These are phyloP conservation scores for Hirudinaria manillensis DNA, from an alignment of 2,888 invertebrate genomes.

Conservation along the genomic window DNA sequence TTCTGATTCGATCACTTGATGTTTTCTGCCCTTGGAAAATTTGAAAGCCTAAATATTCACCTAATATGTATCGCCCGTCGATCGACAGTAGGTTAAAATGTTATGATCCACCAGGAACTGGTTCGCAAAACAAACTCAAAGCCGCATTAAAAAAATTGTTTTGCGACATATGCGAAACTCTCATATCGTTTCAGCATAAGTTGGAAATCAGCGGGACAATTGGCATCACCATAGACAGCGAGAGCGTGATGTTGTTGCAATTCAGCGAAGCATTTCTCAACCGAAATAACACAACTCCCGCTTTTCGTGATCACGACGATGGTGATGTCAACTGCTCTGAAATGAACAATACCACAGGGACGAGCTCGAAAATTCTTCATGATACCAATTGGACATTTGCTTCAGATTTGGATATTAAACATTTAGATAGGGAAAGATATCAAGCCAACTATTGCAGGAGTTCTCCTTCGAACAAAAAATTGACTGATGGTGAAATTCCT, in stretches of 20 bases:
- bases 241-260: slow-evolving; percentile 25
- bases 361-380: not conserved
- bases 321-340: not conserved
- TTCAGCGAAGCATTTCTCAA: slow-evolving; percentile 22
- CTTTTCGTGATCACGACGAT: no score
- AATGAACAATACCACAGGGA: not conserved
- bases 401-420: not conserved
- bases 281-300: not conserved
- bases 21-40: not conserved
- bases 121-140: slow-evolving; percentile 3
- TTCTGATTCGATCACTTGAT: not conserved
- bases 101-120: not conserved
- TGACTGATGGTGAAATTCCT: not conserved
- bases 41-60: not conserved
- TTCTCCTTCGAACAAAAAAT: not conserved
- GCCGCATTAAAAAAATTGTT: slow-evolving; percentile 27
- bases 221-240: slow-evolving; percentile 29
- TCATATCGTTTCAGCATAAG: slow-evolving; percentile 12
- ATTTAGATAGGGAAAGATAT: not conserved
- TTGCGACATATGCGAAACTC: slow-evolving; percentile 27
- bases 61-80: slow-evolving; percentile 17
- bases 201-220: slow-evolving; percentile 28
- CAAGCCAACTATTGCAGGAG: not conserved
- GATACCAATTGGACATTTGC: not conserved
- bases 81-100: slow-evolving; percentile 7